These are phyloP conservation scores for Seriola dumerili DNA, from an alignment of 2,113 vertebrate species.

Conservation along the genomic window DNA sequence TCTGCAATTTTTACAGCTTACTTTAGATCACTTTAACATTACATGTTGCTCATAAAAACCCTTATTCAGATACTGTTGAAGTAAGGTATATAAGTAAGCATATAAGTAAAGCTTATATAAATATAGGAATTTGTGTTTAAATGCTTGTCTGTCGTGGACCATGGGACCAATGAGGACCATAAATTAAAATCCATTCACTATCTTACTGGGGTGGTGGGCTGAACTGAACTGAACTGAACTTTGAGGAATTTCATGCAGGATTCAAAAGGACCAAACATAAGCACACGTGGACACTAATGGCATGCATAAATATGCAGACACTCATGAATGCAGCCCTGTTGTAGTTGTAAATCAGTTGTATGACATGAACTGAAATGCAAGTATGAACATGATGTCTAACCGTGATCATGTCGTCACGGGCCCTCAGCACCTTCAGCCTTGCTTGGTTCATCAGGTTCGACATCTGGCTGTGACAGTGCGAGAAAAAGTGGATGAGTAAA, in stretches of 20 bases:
- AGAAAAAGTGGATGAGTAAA: neutral
- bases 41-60: neutral
- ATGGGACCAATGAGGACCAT: neutral
- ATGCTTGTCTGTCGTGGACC: neutral
- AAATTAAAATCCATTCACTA: neutral
- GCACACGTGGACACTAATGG: neutral
- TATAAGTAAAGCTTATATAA: neutral
- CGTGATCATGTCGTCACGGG: conserved; percentile 94
- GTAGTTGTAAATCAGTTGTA: neutral
- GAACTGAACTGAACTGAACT: neutral
- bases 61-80: neutral
- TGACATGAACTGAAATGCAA: neutral
- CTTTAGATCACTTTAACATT: neutral
- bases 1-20: neutral
- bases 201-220: neutral
- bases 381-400: conserved; percentile 82
- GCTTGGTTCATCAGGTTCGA: conserved; percentile 97
- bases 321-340: neutral
- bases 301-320: neutral
- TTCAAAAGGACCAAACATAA: neutral
- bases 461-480: conserved; percentile 89
- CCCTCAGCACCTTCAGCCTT: conserved; percentile 94
- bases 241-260: neutral
- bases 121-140: neutral
- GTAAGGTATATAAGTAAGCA: neutral